Percentiles rank a stretch among this genome's conserved stretches.
These are phyloP conservation scores for Stegodyphus mimosarum DNA, from an alignment of 1,140 invertebrate genomes.

Conservation along the genomic window DNA sequence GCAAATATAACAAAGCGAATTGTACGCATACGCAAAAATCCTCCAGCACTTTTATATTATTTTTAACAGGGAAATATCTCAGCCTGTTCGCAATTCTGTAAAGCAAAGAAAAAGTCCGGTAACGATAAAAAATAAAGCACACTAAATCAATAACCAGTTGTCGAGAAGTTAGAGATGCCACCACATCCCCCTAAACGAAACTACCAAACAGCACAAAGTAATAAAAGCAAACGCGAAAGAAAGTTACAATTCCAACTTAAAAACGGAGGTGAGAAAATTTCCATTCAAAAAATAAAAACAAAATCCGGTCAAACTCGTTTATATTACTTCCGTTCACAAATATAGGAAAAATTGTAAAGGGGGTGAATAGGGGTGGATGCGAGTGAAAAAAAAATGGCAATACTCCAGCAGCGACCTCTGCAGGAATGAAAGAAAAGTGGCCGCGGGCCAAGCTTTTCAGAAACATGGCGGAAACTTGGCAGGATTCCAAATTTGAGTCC, in stretches of 20 bases:
- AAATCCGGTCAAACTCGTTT: constrained; percentile 39
- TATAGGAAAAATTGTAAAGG: constrained; percentile 20
- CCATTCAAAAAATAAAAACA: constrained; percentile 9
- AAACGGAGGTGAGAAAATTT: constrained; percentile 20
- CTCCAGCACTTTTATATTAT: too few species aligned
- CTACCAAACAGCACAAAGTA: constrained; percentile 12
- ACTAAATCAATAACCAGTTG: too few species aligned
- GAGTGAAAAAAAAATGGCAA: constrained; percentile 6
- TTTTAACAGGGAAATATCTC: too few species aligned
- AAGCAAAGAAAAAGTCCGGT: too few species aligned
- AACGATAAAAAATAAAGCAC: too few species aligned
- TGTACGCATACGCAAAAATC: too few species aligned
- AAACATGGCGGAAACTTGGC: constrained; percentile 48
- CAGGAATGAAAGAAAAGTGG: constrained; percentile 45
- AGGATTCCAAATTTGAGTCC: constrained; percentile 15
- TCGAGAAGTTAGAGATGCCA: not conserved
- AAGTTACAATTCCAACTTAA: constrained; percentile 30
- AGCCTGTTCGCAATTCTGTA: too few species aligned
- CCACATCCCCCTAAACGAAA: not conserved
- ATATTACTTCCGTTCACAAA: constrained; percentile 49
- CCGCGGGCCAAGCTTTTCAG: constrained; percentile 42
- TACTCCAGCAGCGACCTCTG: constrained; percentile 48
- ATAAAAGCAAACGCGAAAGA: constrained; percentile 42
- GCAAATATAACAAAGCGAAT: too few species aligned
- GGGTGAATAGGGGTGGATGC: too few species aligned